These are phyloP conservation scores for Amphilophus citrinellus DNA, from an alignment of 2,113 vertebrate species.

Conservation along the genomic window DNA sequence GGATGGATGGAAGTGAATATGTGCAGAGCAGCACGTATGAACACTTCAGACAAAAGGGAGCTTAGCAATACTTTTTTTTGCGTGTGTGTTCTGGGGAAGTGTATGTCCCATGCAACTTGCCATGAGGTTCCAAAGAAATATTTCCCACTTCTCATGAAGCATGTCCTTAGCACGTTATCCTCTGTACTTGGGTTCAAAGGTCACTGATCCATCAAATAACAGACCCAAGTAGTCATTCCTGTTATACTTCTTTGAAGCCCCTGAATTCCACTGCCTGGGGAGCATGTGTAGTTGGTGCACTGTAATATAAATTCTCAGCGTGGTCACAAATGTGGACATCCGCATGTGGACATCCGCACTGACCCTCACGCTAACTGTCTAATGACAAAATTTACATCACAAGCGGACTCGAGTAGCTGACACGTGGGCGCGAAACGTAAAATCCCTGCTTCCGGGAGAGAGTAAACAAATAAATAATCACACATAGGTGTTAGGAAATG, in stretches of 20 bases:
- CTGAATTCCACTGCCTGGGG: too few species aligned
- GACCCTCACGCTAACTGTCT: too few species aligned
- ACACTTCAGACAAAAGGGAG: not conserved
- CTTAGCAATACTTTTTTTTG: not conserved
- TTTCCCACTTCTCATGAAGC: conserved; percentile 20
- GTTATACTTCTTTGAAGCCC: too few species aligned
- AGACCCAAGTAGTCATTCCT: not conserved
- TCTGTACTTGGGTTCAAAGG: conserved; percentile 48
- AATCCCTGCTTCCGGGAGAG: not conserved
- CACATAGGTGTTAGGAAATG: not conserved
- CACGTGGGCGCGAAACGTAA: too few species aligned
- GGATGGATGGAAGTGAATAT: not conserved
- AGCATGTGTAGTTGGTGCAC: too few species aligned
- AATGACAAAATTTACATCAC: too few species aligned
- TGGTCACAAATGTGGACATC: too few species aligned
- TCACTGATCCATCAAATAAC: conserved; percentile 50
- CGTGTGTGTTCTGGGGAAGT: not conserved
- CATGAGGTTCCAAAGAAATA: conserved; percentile 32
- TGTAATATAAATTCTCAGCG: too few species aligned
- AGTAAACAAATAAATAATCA: not conserved
- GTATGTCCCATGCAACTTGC: conserved; percentile 24
- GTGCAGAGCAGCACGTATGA: not conserved
- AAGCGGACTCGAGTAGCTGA: too few species aligned
- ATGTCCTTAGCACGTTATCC: conserved; percentile 36
- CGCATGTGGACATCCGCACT: too few species aligned